Base-by-base conservation (phyloP, 1,140 invertebrate species). In the Cydia pomonella region DNA sequence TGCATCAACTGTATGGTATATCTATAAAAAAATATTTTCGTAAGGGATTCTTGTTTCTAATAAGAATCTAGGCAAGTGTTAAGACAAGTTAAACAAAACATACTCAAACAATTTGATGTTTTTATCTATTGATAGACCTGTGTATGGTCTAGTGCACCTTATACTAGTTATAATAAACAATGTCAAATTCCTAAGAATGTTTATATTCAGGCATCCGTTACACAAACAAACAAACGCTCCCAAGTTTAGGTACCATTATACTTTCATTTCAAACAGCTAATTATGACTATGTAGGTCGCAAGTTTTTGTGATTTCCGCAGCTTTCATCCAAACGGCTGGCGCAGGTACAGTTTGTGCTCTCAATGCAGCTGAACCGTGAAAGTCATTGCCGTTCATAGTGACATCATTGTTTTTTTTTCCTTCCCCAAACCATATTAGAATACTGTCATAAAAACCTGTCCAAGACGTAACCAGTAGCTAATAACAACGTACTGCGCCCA, bases 311-410 rank as follows among this genome's bases (percentile, higher is more conserved):
- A 86, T 88, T 88, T 87, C 75, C 81, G 77, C 79, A 86, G 89
- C 89, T 92, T 92, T 92, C 89, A 89, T 91, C 85, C 83, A 86
- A 86, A 86, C 84, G 80, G 78, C 78, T 78, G 77, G 73, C 79
- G 77, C 81, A 89, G 87, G 83, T 92, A 91, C 89, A 87, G 86
- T 92, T 90, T 84, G 84, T 86, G 90, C 84, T 90, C 90, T 75
- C 90, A 91, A 92, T 92, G 85, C 86, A 90, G 82, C 84, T 90
- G 86, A 93, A 93, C 91, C 91, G 91, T 93, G 91, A 93, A 92
- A 92, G 91, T 92, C 89, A 89, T 85, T 89, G 88, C 85, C 87
- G 84, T 86, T 84, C 78, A 86, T 84, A 82, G 84, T 93, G 90
- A 91, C 91, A 93, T 91, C 90, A 91, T 87, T 85, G 79, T 79